Evolutionary conservation across 2,113 vertebrate species (phyloP), one percentile per base, ranked within the genome.

Genomic region (Heterotilapia buettikoferi): DNA sequence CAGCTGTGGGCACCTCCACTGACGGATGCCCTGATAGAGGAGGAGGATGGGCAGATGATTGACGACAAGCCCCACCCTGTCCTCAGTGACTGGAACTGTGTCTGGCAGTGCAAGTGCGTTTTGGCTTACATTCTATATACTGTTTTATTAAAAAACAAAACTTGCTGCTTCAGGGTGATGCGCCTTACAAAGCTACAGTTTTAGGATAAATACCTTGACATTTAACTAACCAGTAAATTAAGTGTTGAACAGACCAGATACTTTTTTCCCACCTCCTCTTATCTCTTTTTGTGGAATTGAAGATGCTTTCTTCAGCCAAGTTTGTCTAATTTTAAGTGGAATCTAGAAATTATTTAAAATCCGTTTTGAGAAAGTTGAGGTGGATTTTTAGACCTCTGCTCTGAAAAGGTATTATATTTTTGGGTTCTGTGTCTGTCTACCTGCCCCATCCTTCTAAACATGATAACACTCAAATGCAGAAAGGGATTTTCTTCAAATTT

Each of bases 61-160:
- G 97, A 98, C 71, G 97, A 97, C 94, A 97, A 97, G 96, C 92
- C 96, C 85, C 97, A 96, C 57, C 98, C 97, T 0, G 92, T 97
- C 94, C 96, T 99, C 89, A 99, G 96, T 92, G 98, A 99, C 94
- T 99, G 99, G 99, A 99, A 97, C 90, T 99, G 99, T 92, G 91
- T 98, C 93, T 99, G 99, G 99, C 98, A 99, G 94, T 99, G 98
- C 98, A 99, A 97, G 99, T 99, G 94, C 89, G 97, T 96, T 50
- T 36, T 52, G 63, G 9, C 21, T 45, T 33, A n/a, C 9, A 31
- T 78, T 50, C 52, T 29, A 12, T 12, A n/a, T 45, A 29, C 40
- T 82, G 24, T 19, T 47, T 45, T 9, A 16, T 16, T 84, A 45
- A 59, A 66, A 13, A 18, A 29, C 12, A 19, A 38, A 63, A 59